phyloP scores from a whole-genome alignment of 2,113 vertebrate species.

The Rutilus rutilus region DNA sequence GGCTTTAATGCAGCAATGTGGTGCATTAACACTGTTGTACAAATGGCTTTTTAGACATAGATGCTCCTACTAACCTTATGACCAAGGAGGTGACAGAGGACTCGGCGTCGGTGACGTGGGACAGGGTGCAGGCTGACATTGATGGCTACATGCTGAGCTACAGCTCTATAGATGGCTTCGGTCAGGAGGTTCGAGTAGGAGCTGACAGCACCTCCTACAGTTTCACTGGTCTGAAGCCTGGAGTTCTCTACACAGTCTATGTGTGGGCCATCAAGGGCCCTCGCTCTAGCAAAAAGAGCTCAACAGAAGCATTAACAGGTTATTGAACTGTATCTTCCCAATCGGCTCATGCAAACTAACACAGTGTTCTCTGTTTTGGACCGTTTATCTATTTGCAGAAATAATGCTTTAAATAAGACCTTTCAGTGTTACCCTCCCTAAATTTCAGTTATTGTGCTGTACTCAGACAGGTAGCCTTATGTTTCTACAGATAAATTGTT shows the following conservation, averaged over 20 bases:
- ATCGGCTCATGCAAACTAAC: conserved; percentile 4
- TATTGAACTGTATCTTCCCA: background rate
- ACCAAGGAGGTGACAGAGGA: conserved; percentile 65
- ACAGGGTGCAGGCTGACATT: conserved; percentile 63
- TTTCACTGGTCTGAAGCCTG: conserved; percentile 75
- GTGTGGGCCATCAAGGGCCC: conserved; percentile 78
- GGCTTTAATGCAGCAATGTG: background rate
- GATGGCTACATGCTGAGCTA: conserved; percentile 74
- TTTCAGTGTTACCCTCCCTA: no score
- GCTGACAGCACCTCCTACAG: conserved; percentile 67
- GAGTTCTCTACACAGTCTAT: conserved; percentile 73
- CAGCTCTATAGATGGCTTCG: conserved; percentile 64
- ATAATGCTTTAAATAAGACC: background rate
- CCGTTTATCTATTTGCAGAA: background rate
- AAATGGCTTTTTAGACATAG: conserved; percentile 54
- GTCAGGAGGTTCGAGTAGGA: conserved; percentile 67
- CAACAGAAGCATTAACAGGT: conserved; percentile 75
- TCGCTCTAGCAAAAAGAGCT: conserved; percentile 73
- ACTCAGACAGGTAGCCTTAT: background rate
- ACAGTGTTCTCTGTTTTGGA: conserved; percentile 39
- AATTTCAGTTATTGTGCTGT: no score
- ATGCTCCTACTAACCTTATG: conserved; percentile 66
- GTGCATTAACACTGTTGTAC: background rate
- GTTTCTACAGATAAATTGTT: background rate
- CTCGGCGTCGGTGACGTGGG: conserved; percentile 66